Evolutionary conservation across 2,888 invertebrate genomes (phyloP), one percentile per base, ranked within the genome.

Genomic region (Drosophila borborema): DNA sequence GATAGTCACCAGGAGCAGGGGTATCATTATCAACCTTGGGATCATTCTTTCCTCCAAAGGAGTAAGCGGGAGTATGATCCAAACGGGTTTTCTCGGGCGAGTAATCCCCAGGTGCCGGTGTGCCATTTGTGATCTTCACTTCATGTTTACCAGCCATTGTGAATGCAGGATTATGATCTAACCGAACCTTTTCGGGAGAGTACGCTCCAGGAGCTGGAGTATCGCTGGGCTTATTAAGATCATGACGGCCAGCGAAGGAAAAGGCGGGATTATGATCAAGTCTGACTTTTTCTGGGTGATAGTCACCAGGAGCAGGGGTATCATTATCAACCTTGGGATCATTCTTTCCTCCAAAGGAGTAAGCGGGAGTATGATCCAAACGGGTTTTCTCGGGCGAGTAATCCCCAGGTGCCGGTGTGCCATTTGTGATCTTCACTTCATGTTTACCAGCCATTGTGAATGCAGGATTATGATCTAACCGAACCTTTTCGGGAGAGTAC

Each of bases 1-100:
- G 93, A 77, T 95, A 95, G 18, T 93, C 93, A 64, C 95, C 94
- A 0, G 95, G 95, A 14, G 90, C 94, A n/a, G 94, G 94, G 6
- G 93, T 93, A 4, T 92, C 90, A 34, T 84, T 87, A 1, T 92
- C 83, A 75, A 93, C 94, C 0, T 91, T 93, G 10, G 88, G 72
- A 61, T 93, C 91, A 3, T 83, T 75, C 20, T 80, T 74, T 80
- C 92, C 91, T 2, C 93, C 91, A 77, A 94, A 95, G 2, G 94
- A 93, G 79, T 94, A 95, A 5, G 93, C 83, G 1, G 94, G 94
- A 10, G 91, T 80, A 12, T 84, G 77, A 64, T 91, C 91, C 72
- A 92, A 93, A 64, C 93, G 34, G 5, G 40, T 40, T 16, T 40
- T 40, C n/a, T 40, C 40, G 2, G 40, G 40, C 3, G 40, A 40